phyloP scores from a whole-genome alignment of 2,113 vertebrate genomes.

The Tapirus terrestris region DNA sequence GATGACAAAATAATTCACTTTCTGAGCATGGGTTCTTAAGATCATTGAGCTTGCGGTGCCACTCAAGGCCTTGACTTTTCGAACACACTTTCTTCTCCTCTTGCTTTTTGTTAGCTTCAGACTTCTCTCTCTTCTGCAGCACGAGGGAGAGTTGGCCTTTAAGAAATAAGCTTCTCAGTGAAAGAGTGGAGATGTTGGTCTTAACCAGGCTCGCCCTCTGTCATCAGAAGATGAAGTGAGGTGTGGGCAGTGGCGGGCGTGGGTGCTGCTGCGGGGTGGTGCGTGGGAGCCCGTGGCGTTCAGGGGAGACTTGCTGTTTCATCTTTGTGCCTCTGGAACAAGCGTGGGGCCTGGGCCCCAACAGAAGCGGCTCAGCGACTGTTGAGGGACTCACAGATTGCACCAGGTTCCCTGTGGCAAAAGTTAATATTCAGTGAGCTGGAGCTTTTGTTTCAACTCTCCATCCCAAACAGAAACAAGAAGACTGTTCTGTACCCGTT shows the following conservation, averaged over 20 bases:
- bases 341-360: not conserved
- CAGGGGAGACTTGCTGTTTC: not conserved
- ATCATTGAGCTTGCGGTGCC: fast-evolving
- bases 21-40: not conserved
- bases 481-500: too few relatives aligned
- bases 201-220: fast-evolving
- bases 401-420: not conserved
- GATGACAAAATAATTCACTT: not conserved
- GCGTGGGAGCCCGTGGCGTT: fast-evolving
- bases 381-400: not conserved
- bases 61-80: not conserved
- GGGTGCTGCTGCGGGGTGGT: not conserved
- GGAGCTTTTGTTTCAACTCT: not conserved
- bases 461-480: not conserved
- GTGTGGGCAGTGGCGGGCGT: not conserved
- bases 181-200: not conserved
- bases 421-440: not conserved
- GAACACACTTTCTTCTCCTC: too few relatives aligned
- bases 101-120: not conserved
- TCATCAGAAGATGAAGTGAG: not conserved
- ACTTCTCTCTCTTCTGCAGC: not conserved
- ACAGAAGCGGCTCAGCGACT: not conserved
- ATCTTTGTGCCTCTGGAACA: not conserved
- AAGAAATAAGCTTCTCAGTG: not conserved
- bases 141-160: not conserved